phyloP scores from a whole-genome alignment of 2,888 invertebrate genomes.

The Muschampia plurimacula region DNA sequence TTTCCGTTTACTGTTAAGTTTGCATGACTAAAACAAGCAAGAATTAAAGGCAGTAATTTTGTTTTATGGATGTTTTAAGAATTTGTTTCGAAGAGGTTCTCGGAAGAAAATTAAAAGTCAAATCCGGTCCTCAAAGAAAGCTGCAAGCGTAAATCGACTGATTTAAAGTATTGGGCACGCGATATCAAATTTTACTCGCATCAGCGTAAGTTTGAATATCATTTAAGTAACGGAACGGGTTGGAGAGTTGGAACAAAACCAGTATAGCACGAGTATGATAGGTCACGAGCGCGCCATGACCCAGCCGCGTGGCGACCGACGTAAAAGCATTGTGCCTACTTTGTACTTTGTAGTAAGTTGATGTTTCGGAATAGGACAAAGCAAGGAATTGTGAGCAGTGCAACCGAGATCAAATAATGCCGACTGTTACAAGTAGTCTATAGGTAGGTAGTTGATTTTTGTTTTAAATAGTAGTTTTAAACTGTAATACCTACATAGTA shows the following conservation, averaged over 20 bases:
- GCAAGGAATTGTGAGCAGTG: not conserved
- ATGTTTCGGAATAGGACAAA: slow-evolving; percentile 23
- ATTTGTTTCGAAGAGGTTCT: slow-evolving; percentile 51
- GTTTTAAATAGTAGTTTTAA: no score
- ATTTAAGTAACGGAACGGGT: slow-evolving; percentile 43
- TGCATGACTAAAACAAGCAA: slow-evolving; percentile 19
- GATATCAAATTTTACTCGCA: slow-evolving; percentile 54
- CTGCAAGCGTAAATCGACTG: slow-evolving; percentile 41
- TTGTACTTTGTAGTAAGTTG: slow-evolving; percentile 18
- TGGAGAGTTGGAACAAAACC: slow-evolving; percentile 62
- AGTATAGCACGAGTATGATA: slow-evolving; percentile 77
- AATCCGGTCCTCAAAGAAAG: slow-evolving; percentile 63
- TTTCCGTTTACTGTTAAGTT: slow-evolving; percentile 22
- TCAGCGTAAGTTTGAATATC: slow-evolving; percentile 56
- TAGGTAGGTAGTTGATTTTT: no score
- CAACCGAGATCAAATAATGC: slow-evolving; percentile 16
- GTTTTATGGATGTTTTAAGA: slow-evolving; percentile 41
- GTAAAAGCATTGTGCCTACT: slow-evolving; percentile 13
- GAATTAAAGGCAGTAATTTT: slow-evolving; percentile 37
- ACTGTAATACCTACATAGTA: no score
- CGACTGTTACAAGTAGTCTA: not conserved
- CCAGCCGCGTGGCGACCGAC: slow-evolving; percentile 32
- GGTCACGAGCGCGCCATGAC: slow-evolving; percentile 75
- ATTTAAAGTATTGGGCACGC: slow-evolving; percentile 43
- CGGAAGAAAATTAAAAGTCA: slow-evolving; percentile 52